Conservation (phyloP, 2,797 vertebrate genomes). For the Lagodon rhomboides region DNA sequence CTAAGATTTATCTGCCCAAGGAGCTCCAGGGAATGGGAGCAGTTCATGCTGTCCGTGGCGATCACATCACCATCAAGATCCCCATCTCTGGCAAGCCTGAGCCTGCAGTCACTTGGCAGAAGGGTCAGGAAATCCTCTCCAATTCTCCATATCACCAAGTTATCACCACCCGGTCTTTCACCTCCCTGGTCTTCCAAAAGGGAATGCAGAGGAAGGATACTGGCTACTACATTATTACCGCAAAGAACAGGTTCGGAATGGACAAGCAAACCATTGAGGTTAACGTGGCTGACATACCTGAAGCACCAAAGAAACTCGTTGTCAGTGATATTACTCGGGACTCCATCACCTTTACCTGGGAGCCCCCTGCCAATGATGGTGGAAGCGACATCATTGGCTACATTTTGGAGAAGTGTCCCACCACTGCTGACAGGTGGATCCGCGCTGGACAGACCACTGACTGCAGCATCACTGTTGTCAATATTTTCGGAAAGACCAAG, state of each 20-base stretch:
- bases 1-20: conserved; percentile 95
- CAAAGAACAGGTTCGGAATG: conserved; percentile 98
- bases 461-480: conserved; percentile 92
- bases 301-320: conserved; percentile 92
- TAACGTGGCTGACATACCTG: conserved; percentile 96
- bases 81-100: conserved; percentile 98
- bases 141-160: conserved; percentile 96
- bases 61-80: conserved; percentile 96
- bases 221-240: conserved; percentile 96
- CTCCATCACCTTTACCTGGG: conserved; percentile 96
- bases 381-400: conserved; percentile 95
- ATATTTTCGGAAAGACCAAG: conserved; percentile 97
- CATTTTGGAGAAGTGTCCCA: conserved; percentile 96
- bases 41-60: conserved; percentile 94
- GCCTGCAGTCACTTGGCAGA: conserved; percentile 97
- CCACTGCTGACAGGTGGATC: conserved; percentile 95
- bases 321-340: conserved; percentile 93
- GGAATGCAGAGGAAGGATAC: conserved; percentile 95
- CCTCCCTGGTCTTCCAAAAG: conserved; percentile 96
- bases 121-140: conserved; percentile 97
- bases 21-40: conserved; percentile 99
- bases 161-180: conserved; percentile 97
- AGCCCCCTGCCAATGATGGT: conserved; percentile 93
- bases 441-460: conserved; percentile 94
- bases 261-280: conserved; percentile 99